These are phyloP conservation scores for Urocyon cinereoargenteus DNA, from an alignment of 2,797 vertebrate genomes.

Conservation along the genomic window DNA sequence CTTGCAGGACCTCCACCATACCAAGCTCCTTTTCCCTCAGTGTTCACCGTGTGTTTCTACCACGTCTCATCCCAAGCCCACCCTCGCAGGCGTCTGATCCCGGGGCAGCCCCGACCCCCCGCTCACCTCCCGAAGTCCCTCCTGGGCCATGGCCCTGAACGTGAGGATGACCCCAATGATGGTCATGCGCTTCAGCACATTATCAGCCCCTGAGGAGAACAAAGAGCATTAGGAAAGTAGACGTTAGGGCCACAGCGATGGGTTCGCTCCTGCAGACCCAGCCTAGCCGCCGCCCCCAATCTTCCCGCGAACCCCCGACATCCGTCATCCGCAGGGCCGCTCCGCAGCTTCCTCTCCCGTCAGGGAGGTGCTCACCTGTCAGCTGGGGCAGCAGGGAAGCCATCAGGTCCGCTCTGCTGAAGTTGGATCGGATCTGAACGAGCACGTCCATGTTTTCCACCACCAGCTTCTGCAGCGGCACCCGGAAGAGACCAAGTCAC, in stretches of 20 bases:
- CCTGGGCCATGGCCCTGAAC: slow-evolving; percentile 91
- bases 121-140: slow-evolving; percentile 92
- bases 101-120: not conserved
- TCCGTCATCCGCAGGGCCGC: not conserved
- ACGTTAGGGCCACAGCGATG: not conserved
- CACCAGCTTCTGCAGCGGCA: slow-evolving; percentile 92
- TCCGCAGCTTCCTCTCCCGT: not conserved
- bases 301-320: not conserved
- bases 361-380: slow-evolving; percentile 87
- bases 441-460: slow-evolving; percentile 96
- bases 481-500: not conserved
- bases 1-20: not conserved
- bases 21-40: not conserved
- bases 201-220: slow-evolving; percentile 91
- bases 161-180: slow-evolving; percentile 93
- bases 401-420: slow-evolving; percentile 92
- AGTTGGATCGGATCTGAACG: slow-evolving; percentile 95
- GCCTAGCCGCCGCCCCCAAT: not conserved
- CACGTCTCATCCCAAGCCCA: not conserved
- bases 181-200: slow-evolving; percentile 95
- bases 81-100: not conserved
- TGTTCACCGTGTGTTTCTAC: not conserved
- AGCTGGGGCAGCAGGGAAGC: slow-evolving; percentile 90
- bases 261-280: not conserved
- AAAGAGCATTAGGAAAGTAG: not conserved